phyloP scores from a whole-genome alignment of 2,797 vertebrate species.

The Anas flavirostris region DNA sequence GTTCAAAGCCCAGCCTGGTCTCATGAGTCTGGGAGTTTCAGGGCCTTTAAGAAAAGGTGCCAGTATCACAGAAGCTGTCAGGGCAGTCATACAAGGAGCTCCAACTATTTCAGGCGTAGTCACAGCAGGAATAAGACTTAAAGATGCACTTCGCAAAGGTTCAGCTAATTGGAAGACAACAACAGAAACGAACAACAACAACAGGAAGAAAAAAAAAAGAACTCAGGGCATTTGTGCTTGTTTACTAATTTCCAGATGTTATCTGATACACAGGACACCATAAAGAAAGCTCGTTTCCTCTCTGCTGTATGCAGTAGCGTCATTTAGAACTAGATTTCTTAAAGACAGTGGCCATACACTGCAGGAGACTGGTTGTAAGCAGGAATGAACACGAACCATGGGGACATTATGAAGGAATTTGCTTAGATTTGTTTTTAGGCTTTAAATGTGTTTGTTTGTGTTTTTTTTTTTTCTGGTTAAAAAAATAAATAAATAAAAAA shows the following conservation, averaged over 20 bases:
- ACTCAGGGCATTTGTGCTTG: background rate
- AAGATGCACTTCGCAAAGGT: background rate
- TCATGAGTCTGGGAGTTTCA: accelerated
- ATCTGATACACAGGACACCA: background rate
- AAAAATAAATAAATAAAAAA: background rate
- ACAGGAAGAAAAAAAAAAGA: background rate
- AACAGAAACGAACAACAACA: too few relatives aligned
- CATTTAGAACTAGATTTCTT: background rate
- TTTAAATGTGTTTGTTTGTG: background rate
- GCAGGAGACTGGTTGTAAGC: background rate
- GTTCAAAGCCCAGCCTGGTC: background rate
- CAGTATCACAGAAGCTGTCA: accelerated
- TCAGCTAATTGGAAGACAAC: background rate
- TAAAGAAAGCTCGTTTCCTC: background rate
- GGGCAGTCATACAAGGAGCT: accelerated
- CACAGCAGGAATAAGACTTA: background rate
- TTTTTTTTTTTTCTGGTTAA: too few relatives aligned
- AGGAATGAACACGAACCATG: background rate
- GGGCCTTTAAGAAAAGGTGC: background rate
- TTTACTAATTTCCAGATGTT: background rate
- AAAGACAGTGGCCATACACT: background rate
- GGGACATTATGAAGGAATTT: background rate
- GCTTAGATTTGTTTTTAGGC: background rate
- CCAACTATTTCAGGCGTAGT: background rate
- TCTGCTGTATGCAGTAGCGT: background rate